A percentile compares a stretch with the other conserved stretches of the same genome.
Conservation (phyloP, 1,140 invertebrate genomes). For the Drosophila sechellia region DNA sequence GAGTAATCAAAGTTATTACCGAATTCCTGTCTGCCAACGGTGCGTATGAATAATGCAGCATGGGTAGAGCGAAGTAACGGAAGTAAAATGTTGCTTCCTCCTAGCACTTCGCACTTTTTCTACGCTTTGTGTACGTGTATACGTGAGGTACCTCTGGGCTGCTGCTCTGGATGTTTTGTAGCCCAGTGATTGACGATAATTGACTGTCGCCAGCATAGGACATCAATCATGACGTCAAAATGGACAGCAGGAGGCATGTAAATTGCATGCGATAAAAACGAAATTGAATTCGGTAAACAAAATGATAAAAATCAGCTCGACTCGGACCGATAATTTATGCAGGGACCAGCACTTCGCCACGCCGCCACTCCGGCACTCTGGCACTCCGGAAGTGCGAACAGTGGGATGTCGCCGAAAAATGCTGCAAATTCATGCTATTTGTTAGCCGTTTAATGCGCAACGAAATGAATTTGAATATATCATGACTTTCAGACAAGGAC, state of each 20-base stretch:
- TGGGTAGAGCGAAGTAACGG: background rate
- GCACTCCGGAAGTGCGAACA: constrained; percentile 12
- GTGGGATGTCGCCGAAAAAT: constrained; percentile 35
- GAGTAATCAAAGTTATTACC: constrained; percentile 59
- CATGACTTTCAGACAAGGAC: constrained; percentile 61
- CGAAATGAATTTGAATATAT: constrained; percentile 72
- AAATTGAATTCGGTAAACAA: constrained; percentile 80
- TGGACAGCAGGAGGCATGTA: constrained; percentile 78
- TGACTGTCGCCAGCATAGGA: constrained; percentile 74
- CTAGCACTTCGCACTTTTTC: background rate
- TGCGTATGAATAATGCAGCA: constrained; percentile 72
- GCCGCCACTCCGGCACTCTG: background rate
- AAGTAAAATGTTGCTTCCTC: constrained; percentile 13
- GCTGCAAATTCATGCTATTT: constrained; percentile 67
- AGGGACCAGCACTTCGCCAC: constrained; percentile 7
- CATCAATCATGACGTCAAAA: constrained; percentile 80
- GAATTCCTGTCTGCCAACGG: constrained; percentile 33
- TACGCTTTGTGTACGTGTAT: constrained; percentile 8
- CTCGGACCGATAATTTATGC: constrained; percentile 68
- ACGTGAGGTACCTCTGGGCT: background rate
- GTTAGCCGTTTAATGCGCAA: constrained; percentile 64
- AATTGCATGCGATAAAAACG: constrained; percentile 77
- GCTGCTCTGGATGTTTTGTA: constrained; percentile 16
- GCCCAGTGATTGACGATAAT: constrained; percentile 80
- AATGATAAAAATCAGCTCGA: constrained; percentile 71